phyloP scores from a whole-genome alignment of 1,140 invertebrate genomes.

The Lasaia peninsularis region DNA sequence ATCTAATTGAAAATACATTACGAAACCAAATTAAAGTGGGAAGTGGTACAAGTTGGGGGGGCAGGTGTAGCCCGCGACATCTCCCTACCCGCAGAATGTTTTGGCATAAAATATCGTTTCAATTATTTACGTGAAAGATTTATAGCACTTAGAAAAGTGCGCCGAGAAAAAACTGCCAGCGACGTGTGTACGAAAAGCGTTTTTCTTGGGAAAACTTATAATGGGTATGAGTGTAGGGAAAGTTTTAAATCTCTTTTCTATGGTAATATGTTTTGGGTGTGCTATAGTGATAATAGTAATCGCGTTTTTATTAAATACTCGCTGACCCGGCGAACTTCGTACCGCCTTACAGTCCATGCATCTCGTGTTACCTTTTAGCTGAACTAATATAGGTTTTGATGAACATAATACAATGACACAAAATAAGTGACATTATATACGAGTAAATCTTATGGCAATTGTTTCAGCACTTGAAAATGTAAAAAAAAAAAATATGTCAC shows the following conservation, averaged over 20 bases:
- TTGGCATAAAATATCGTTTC: slow-evolving; percentile 78
- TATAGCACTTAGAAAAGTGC: slow-evolving; percentile 75
- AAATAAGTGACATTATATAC: no score
- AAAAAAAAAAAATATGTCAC: no score
- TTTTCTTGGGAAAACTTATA: slow-evolving; percentile 75
- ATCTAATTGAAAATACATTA: slow-evolving; percentile 77
- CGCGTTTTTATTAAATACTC: slow-evolving; percentile 37
- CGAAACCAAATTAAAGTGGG: slow-evolving; percentile 76
- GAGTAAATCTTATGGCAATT: no score
- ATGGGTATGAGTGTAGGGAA: slow-evolving; percentile 72
- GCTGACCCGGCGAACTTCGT: no score
- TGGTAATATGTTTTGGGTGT: slow-evolving; percentile 74
- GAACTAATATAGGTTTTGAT: no score
- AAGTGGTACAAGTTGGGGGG: slow-evolving; percentile 72
- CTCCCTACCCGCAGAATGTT: slow-evolving; percentile 72
- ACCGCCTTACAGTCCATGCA: no score
- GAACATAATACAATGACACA: no score
- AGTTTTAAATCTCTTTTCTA: slow-evolving; percentile 74
- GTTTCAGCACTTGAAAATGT: no score
- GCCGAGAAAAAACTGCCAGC: slow-evolving; percentile 70
- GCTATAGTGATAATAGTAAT: slow-evolving; percentile 60
- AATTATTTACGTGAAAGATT: slow-evolving; percentile 77
- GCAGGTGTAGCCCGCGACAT: slow-evolving; percentile 62
- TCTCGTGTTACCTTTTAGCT: no score
- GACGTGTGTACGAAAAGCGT: slow-evolving; percentile 75